Conservation (phyloP, 23 tunicate species). For the Halocynthia roretzi region DNA sequence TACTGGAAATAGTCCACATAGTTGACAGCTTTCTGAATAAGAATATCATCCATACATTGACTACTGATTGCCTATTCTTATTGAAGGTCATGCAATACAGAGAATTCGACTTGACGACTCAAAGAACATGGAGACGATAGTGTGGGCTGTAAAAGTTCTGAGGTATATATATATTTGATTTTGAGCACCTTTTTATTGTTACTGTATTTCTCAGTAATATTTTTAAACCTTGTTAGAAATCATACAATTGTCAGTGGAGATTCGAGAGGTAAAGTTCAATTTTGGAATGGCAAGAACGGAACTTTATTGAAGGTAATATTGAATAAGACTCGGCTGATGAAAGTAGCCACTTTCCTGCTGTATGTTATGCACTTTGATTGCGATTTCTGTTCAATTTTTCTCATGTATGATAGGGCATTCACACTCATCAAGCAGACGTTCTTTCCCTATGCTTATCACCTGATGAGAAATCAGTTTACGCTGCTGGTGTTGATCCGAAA, state of each 20-base stretch:
- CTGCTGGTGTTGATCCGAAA: constrained; percentile 74
- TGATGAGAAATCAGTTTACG: constrained; percentile 33
- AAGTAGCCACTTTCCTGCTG: too few relatives aligned
- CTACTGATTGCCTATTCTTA: neutral
- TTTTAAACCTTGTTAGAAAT: constrained; percentile 21
- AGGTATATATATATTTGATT: constrained; percentile 11
- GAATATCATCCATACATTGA: too few relatives aligned
- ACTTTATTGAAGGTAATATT: constrained; percentile 34
- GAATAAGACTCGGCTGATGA: too few relatives aligned
- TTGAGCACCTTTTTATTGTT: neutral
- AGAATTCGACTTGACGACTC: constrained; percentile 51
- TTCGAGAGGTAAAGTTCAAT: constrained; percentile 64
- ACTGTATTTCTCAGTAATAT: neutral
- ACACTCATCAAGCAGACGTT: constrained; percentile 61
- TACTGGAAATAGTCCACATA: too few relatives aligned
- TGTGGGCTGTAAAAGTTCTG: constrained; percentile 62
- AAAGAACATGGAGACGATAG: constrained; percentile 53
- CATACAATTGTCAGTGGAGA: constrained; percentile 82
- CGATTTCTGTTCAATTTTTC: too few relatives aligned
- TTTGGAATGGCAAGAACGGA: constrained; percentile 70
- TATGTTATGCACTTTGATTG: too few relatives aligned
- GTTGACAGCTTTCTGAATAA: too few relatives aligned
- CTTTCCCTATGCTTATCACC: constrained; percentile 31
- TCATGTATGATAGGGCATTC: neutral
- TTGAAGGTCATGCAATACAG: constrained; percentile 64